phyloP scores from a whole-genome alignment of 2,888 invertebrate species.

The Apodemia hepburni region DNA sequence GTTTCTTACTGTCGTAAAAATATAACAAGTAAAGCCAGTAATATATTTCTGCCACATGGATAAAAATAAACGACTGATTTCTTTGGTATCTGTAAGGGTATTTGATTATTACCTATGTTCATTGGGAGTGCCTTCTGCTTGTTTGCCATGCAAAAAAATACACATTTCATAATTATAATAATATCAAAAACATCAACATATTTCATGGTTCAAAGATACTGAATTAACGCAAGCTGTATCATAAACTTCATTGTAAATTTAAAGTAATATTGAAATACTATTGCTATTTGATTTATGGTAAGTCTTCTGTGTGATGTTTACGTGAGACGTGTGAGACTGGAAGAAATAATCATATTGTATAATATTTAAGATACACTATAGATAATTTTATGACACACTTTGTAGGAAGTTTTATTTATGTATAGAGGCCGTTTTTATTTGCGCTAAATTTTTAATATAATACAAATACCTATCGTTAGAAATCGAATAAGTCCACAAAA shows the following conservation, averaged over 20 bases:
- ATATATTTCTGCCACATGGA: too few species aligned
- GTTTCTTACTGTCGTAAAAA: too few species aligned
- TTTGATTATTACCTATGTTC: too few species aligned
- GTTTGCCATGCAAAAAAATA: too few species aligned
- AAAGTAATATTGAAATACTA: neutral
- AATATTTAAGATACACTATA: conserved; percentile 9
- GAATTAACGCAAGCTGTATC: neutral
- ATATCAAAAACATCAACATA: too few species aligned
- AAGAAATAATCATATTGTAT: neutral
- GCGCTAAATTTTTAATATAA: conserved; percentile 11
- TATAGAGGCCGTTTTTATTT: conserved; percentile 5
- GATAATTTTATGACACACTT: conserved; percentile 9
- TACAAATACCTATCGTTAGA: conserved; percentile 11
- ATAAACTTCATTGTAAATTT: neutral
- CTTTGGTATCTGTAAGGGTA: too few species aligned
- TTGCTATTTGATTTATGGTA: neutral
- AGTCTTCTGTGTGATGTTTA: neutral
- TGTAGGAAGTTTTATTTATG: conserved; percentile 7
- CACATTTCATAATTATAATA: too few species aligned
- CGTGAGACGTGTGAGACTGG: neutral
- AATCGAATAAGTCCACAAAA: conserved; percentile 1
- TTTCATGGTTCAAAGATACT: neutral
- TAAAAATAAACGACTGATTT: too few species aligned
- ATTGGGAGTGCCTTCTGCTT: too few species aligned
- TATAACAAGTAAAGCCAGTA: too few species aligned